Evolutionary conservation across 2,113 vertebrate genomes (phyloP), one percentile per base, ranked within the genome.

Genomic region (Rhombomys opimus): DNA sequence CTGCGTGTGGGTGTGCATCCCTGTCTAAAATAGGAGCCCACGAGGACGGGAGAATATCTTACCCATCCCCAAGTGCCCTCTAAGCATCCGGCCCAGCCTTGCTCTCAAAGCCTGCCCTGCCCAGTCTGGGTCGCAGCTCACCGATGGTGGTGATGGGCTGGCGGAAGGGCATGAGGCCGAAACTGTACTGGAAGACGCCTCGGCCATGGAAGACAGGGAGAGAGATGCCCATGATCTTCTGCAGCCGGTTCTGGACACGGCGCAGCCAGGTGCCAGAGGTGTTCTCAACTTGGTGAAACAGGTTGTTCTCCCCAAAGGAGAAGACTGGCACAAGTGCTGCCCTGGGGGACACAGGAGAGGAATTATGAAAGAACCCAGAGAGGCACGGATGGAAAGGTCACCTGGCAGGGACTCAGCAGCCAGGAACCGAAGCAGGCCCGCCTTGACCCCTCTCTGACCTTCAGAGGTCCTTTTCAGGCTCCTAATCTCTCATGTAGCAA

Each of bases 111-210:
- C 50, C 61, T 3, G 0, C 11, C 3, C 54, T 15, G 85, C 61
- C 57, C n/a, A 0, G 0, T 0, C 4, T 0, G 2, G 0, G 0
- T 25, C 3, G 76, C 7, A 2, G 23, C 99, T 99, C 95, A 99
- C 99, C 99, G 52, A 99, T 97, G 0, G 99, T 99, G 92, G 63
- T 97, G 98, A 99, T 99, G 13, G 99, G 99, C 91, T 97, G 98
- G 67, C 99, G 98, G 98, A 99, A 99, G 0, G 99, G 99, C 0
- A 99, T 59, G 3, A 99, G 61, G 23, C 99, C 99, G 0, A 99
- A 99, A 96, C 98, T 99, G 97, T 99, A 99, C 98, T 99, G 99
- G 98, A 99, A 99, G 95, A 99, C 25, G 0, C 99, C 99, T 8
- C 99, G 98, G 0, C 99, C 99, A 0, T 99, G 99, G 97, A 99